These are phyloP conservation scores for Apis florea DNA, from an alignment of 1,140 invertebrate genomes.

Conservation along the genomic window DNA sequence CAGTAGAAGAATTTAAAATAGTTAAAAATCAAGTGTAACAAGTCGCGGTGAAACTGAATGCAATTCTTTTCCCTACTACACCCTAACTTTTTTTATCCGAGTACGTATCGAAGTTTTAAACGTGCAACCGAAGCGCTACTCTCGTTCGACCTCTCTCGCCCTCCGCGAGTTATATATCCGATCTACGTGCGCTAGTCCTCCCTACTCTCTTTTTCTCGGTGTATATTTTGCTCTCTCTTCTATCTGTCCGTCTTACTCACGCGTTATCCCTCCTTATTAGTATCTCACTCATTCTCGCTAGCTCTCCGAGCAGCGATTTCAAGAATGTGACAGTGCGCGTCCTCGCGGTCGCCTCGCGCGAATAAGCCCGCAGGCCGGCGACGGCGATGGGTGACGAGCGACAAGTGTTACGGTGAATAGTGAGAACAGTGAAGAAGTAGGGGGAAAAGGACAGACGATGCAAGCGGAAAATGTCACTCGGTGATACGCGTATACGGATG, in stretches of 20 bases:
- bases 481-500: slow-evolving; percentile 69
- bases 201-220: slow-evolving; percentile 12
- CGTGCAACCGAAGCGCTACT: slow-evolving; percentile 45
- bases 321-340: slow-evolving; percentile 70
- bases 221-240: slow-evolving; percentile 11
- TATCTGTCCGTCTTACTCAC: slow-evolving; percentile 25
- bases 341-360: slow-evolving; percentile 58
- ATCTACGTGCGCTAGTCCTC: slow-evolving; percentile 36
- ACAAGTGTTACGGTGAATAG: slow-evolving; percentile 53
- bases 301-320: slow-evolving; percentile 56
- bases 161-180: slow-evolving; percentile 52
- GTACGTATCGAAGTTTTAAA: slow-evolving; percentile 39
- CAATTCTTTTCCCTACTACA: neutral
- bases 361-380: slow-evolving; percentile 43
- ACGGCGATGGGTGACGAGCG: slow-evolving; percentile 54
- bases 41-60: neutral
- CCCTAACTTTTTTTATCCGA: neutral
- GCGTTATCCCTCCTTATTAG: neutral
- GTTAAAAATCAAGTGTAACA: neutral
- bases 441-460: slow-evolving; percentile 57
- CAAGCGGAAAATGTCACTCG: slow-evolving; percentile 71
- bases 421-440: slow-evolving; percentile 30
- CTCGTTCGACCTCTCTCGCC: slow-evolving; percentile 59
- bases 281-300: slow-evolving; percentile 31
- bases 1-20: slow-evolving; percentile 1